Evolutionary conservation across 2,888 invertebrate genomes (phyloP).

Genomic region (Prosapia bicincta): DNA sequence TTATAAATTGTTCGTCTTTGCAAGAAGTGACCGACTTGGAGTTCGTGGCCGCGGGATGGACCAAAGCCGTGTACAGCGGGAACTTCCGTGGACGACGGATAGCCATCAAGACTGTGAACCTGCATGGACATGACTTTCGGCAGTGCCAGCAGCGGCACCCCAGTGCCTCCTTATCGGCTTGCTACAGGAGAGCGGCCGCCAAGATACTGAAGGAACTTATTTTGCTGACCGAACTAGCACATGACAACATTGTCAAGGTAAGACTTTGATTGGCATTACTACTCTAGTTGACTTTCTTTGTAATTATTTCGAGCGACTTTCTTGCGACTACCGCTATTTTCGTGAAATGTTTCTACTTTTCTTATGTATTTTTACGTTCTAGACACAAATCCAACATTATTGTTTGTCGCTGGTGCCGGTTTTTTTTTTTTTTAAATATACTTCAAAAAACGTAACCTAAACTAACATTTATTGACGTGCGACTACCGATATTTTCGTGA

Average conservation of each 20-base stretch:
- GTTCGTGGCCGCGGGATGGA: constrained; percentile 48
- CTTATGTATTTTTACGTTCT: no score
- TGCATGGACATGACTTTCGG: constrained; percentile 47
- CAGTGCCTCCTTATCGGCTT: constrained; percentile 39
- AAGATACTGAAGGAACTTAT: constrained; percentile 49
- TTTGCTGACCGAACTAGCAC: constrained; percentile 45
- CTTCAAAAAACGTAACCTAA: no score
- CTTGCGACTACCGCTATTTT: no score
- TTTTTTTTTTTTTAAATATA: no score
- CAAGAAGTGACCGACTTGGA: constrained; percentile 39
- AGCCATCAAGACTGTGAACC: constrained; percentile 49
- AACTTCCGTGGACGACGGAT: constrained; percentile 41
- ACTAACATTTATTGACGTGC: no score
- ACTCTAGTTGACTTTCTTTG: no score
- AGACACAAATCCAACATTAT: no score
- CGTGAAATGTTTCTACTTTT: no score
- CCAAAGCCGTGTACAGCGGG: constrained; percentile 49
- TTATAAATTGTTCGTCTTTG: constrained; percentile 39
- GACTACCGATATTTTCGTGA: no score
- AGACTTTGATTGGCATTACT: no score
- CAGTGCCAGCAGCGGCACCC: constrained; percentile 41
- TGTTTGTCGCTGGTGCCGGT: no score
- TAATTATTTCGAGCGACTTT: no score
- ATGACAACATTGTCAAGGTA: constrained; percentile 48
- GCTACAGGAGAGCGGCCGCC: constrained; percentile 46